Percentiles rank a stretch among this genome's conserved stretches.
Evolutionary conservation across 2,888 invertebrate genomes (phyloP).

Genomic region (Caenorhabditis afra): DNA sequence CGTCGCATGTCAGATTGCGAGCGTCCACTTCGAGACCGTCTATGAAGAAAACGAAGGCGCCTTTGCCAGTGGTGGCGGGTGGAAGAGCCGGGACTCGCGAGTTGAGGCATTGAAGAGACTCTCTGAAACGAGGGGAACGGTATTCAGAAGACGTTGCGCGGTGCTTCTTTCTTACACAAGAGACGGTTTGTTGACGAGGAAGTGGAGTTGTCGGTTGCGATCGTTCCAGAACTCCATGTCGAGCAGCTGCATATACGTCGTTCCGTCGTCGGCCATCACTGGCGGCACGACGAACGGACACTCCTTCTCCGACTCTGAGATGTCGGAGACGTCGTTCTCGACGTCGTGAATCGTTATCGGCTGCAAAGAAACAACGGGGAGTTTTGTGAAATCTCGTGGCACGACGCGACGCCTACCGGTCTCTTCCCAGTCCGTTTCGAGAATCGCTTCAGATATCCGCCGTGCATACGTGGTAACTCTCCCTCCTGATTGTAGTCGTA

Average conservation of each 20-base stretch:
- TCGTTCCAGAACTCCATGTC: constrained; percentile 68
- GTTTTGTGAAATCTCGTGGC: not conserved
- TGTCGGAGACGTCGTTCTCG: constrained; percentile 67
- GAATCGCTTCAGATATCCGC: constrained; percentile 62
- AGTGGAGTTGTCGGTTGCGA: constrained; percentile 67
- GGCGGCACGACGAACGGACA: constrained; percentile 61
- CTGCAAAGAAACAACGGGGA: constrained; percentile 14
- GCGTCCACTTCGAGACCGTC: constrained; percentile 65
- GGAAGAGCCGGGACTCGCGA: constrained; percentile 64
- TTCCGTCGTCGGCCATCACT: constrained; percentile 49
- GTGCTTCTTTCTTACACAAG: constrained; percentile 51
- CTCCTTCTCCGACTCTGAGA: constrained; percentile 67
- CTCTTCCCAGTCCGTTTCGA: constrained; percentile 32
- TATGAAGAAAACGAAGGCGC: constrained; percentile 68
- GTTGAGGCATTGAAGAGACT: constrained; percentile 62
- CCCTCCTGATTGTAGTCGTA: constrained; percentile 71
- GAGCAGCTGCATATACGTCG: constrained; percentile 56
- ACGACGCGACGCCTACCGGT: constrained; percentile 36
- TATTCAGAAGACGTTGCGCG: not conserved
- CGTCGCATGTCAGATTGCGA: constrained; percentile 68
- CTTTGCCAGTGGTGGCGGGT: constrained; percentile 60
- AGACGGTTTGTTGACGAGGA: constrained; percentile 61
- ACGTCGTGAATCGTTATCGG: constrained; percentile 56
- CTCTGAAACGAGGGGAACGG: constrained; percentile 51
- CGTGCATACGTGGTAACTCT: constrained; percentile 64